Percentiles rank a stretch among this genome's conserved stretches.
Conservation (phyloP, 2,888 invertebrate genomes). For the Taphrorychus bicolor region DNA sequence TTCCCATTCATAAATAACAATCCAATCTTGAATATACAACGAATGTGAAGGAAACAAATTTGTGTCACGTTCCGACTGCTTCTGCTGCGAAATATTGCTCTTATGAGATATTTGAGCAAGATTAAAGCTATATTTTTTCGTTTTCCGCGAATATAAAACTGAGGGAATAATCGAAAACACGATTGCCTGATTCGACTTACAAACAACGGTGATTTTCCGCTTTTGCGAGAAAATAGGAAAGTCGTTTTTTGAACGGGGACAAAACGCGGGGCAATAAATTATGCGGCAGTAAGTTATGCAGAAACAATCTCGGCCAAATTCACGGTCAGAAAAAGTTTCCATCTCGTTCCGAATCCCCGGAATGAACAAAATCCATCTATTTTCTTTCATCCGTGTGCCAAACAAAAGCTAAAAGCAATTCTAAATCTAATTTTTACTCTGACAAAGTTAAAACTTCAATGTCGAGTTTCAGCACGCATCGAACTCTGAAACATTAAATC, state of each 20-base stretch:
- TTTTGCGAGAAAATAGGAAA: neutral
- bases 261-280: neutral
- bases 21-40: slow-evolving; percentile 34
- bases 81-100: slow-evolving; percentile 20
- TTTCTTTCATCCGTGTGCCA: slow-evolving; percentile 15
- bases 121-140: slow-evolving; percentile 31
- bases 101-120: slow-evolving; percentile 33
- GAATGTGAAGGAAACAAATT: slow-evolving; percentile 28
- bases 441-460: slow-evolving; percentile 35
- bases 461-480: slow-evolving; percentile 40
- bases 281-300: neutral
- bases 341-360: neutral
- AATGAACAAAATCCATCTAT: slow-evolving; percentile 5
- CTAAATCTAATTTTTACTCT: slow-evolving; percentile 39
- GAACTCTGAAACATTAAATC: slow-evolving; percentile 41
- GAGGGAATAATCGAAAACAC: slow-evolving; percentile 7
- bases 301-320: slow-evolving; percentile 1
- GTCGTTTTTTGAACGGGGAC: neutral
- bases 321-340: neutral
- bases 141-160: slow-evolving; percentile 13
- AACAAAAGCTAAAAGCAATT: slow-evolving; percentile 34
- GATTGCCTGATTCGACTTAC: slow-evolving; percentile 2
- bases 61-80: slow-evolving; percentile 28
- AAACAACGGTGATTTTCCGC: slow-evolving; percentile 3
- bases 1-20: slow-evolving; percentile 36